A percentile compares a stretch with the other conserved stretches of the same genome.
phyloP scores from a whole-genome alignment of 2,888 invertebrate genomes.

The Ellobium chinense region DNA sequence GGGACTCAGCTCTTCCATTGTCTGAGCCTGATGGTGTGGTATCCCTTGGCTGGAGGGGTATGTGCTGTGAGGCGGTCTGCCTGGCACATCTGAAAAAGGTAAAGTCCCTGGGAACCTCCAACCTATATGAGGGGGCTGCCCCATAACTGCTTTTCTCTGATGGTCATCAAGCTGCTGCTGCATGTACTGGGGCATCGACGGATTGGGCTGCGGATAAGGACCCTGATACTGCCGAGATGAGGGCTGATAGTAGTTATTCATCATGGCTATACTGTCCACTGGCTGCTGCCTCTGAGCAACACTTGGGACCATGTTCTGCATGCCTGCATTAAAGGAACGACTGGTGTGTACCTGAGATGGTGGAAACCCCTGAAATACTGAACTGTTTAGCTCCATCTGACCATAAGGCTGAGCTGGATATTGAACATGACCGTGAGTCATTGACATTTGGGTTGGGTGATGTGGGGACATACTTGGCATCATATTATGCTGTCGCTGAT shows the following conservation, averaged over 20 bases:
- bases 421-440: no score
- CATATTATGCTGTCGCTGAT: background rate
- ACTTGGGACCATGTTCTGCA: constrained; percentile 2
- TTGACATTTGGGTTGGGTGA: no score
- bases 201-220: background rate
- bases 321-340: background rate
- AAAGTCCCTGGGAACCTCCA: no score
- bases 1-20: background rate
- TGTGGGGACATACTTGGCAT: no score
- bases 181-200: background rate
- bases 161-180: constrained; percentile 2
- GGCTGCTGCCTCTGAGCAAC: background rate
- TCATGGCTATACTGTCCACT: background rate
- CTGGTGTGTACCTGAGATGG: background rate
- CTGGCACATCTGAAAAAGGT: background rate
- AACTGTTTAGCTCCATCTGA: no score
- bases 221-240: no score
- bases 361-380: background rate
- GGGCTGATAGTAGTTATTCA: background rate
- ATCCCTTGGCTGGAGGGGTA: background rate
- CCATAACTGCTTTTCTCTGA: background rate
- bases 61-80: background rate
- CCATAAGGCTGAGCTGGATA: no score
- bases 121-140: no score
- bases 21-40: background rate